Conservation (phyloP, 2,113 vertebrate genomes). For the Trogon surrucura region DNA sequence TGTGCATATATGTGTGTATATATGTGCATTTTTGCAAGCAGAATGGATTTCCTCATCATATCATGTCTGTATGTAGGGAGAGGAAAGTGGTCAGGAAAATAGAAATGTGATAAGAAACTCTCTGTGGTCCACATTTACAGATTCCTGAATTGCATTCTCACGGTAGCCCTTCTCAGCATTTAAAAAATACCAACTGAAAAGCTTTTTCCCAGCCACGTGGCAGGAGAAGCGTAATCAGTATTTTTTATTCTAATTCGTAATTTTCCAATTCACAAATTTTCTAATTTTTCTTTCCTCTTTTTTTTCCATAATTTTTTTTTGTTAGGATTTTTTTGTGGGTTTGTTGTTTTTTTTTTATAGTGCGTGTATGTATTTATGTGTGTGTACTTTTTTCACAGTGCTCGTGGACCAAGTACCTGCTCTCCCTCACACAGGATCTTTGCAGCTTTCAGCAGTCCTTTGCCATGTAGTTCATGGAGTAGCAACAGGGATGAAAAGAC, state of each 20-base stretch:
- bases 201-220: fast-evolving
- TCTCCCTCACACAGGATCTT: background rate
- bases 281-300: background rate
- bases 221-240: background rate
- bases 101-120: background rate
- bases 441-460: background rate
- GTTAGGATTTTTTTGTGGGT: background rate
- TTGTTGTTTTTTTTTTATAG: background rate
- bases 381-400: no score
- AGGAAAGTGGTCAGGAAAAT: background rate
- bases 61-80: background rate
- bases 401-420: background rate
- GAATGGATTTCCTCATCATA: background rate
- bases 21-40: background rate
- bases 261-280: background rate
- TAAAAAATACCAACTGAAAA: background rate
- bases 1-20: fast-evolving
- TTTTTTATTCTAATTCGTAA: background rate
- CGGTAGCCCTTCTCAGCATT: background rate
- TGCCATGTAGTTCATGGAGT: background rate
- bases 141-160: background rate
- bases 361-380: no score
- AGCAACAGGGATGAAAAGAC: background rate
- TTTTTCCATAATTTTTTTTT: background rate
- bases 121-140: background rate